Base-by-base conservation (phyloP, 2,888 invertebrate species). In the Dryomyza anilis region DNA sequence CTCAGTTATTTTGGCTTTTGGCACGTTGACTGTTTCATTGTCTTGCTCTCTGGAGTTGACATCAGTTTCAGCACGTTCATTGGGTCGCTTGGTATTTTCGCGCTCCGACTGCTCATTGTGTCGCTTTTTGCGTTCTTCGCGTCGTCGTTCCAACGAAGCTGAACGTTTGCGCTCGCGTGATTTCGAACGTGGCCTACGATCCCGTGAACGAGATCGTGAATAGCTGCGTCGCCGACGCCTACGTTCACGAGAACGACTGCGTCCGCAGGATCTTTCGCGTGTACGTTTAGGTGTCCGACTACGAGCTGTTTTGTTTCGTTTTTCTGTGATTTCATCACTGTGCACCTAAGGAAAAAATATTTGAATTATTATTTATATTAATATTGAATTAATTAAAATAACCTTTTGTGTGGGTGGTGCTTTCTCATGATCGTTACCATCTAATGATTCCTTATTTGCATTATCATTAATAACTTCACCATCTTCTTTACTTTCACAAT, bases 1-100 rank as follows among this genome's bases (percentile, higher is more conserved):
- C 58, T 79, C 80, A 0, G 79, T 79, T 4, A 83, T 83, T 66
- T 77, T 81, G 3, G 78, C 80, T 30, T 73, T 71, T 0, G 80
- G 75, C 45, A 76, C 75, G 6, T 70, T 74, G 0, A 75, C 77
- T 0, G 76, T 73, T 3, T 65, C 72, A 62, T 78, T 76, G 21
- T 79, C 78, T 0, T 68, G 67, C n/a, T 76, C 74, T 62, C 56
- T 30, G 55, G 55, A 43, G 25, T 65, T 55, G 21, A 48, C 48
- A 25, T 67, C 64, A 12, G 67, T 66, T 19, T 19, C 36, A 27
- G 66, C 64, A n/a, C 68, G 64, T 21, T 19, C 36, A 43, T 50
- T 64, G 10, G 68, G 65, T 3, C 74, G 72, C 29, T 73, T 74
- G 1, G 70, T 65, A 0, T 74, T 69, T 46, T 74, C 76, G 21